Percentiles rank a stretch among this genome's conserved stretches.
phyloP scores from a whole-genome alignment of 2,888 invertebrate genomes.

The Orthosia gothica region DNA sequence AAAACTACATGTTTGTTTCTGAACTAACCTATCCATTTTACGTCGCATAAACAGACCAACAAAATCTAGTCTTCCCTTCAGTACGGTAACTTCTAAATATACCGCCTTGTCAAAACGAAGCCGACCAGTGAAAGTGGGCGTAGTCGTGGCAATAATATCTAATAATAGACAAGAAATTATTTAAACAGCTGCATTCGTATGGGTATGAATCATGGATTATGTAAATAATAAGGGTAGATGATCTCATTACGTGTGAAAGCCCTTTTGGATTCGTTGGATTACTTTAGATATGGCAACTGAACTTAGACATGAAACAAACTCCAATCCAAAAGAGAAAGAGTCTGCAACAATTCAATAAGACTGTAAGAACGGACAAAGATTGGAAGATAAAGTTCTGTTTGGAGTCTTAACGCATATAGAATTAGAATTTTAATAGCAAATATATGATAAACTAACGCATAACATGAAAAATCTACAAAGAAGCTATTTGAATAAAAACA shows the following conservation, averaged over 20 bases:
- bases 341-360: no score
- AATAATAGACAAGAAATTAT: conserved; percentile 60
- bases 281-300: no score
- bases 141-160: conserved; percentile 45
- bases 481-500: background rate
- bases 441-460: no score
- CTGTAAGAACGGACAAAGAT: no score
- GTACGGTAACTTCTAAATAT: conserved; percentile 45
- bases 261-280: background rate
- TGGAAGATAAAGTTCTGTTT: no score
- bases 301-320: no score
- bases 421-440: no score
- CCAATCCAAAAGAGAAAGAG: no score
- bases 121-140: conserved; percentile 57
- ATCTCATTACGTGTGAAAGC: conserved; percentile 23
- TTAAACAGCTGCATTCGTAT: conserved; percentile 65
- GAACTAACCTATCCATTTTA: conserved; percentile 4
- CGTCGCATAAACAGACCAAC: conserved; percentile 11
- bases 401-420: no score
- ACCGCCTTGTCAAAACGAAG: conserved; percentile 44
- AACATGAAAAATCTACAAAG: background rate
- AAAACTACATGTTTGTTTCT: background rate
- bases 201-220: conserved; percentile 62
- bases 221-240: conserved; percentile 52
- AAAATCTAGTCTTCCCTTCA: conserved; percentile 17